Percentiles rank a stretch among this genome's conserved stretches.
phyloP scores from a whole-genome alignment of 2,888 invertebrate species.

The Hetaerina titia region DNA sequence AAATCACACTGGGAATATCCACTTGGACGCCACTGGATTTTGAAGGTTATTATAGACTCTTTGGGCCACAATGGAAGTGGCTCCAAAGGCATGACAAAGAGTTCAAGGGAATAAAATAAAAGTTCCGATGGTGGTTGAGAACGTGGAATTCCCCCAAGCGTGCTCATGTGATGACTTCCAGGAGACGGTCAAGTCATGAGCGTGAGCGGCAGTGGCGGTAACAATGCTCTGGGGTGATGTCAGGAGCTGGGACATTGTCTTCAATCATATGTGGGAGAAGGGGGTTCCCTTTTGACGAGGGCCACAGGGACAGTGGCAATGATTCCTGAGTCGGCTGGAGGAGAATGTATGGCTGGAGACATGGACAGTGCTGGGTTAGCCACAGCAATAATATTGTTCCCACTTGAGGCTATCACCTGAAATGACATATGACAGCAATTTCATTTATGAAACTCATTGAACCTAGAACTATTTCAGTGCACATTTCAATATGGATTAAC shows the following conservation, averaged over 20 bases:
- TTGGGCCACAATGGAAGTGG: not conserved
- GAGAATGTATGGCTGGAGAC: constrained; percentile 75
- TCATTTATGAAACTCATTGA: not conserved
- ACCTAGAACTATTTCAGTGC: too few species aligned
- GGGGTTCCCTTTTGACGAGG: constrained; percentile 41
- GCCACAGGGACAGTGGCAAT: constrained; percentile 24
- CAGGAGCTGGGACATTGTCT: not conserved
- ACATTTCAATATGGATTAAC: too few species aligned
- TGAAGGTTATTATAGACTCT: not conserved
- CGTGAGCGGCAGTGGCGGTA: not conserved
- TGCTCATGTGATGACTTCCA: not conserved
- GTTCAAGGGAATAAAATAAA: not conserved
- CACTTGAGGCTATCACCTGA: constrained; percentile 90
- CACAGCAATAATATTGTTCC: constrained; percentile 92
- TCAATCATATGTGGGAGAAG: constrained; percentile 45
- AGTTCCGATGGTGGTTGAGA: not conserved
- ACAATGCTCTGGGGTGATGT: not conserved
- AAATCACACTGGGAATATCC: not conserved
- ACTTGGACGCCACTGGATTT: not conserved
- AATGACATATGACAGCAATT: constrained; percentile 68
- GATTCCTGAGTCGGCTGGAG: constrained; percentile 42
- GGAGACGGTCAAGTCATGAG: not conserved
- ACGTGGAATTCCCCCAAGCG: not conserved
- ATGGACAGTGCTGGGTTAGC: constrained; percentile 90
- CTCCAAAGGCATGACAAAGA: not conserved